Base-by-base conservation (phyloP, 2,113 vertebrate genomes). In the Morone saxatilis region DNA sequence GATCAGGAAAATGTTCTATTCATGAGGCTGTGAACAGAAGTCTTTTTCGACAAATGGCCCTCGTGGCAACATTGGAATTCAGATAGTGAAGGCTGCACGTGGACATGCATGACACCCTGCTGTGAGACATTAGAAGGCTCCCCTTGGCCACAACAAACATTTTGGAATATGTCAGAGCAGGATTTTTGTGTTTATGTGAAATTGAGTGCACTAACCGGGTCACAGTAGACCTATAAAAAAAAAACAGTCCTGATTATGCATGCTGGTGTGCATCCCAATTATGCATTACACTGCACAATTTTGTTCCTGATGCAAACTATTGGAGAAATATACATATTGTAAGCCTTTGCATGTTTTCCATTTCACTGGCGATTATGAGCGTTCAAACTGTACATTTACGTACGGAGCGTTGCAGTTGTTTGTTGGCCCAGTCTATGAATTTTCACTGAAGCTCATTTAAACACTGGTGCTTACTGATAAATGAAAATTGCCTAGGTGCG, bases 1-100 rank as follows among this genome's bases (percentile, higher is more conserved):
- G 71, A 87, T 90, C 80, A 78, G 83, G 80, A 72, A 80, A 67
- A 94, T 93, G 88, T 93, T 94, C 73, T 87, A 93, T 94, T 95
- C 92, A 94, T 92, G 81, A 92, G 83, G 59, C 77, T 51, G 40
- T 63, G 56, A 85, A 79, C 79, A 88, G 71, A 85, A 80, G 72
- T 79, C 47, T 85, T 70, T 86, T 84, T 62, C 54, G 2, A 84
- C 84, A 88, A 89, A 89, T 76, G 83, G 81, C 69, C 86, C 86
- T 76, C 6, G 66, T 89, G 86, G 84, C 86, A 83, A 61, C 80
- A 87, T 87, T 75, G 74, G 57, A 87, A 91, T 88, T 91, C 81
- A 79, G 81, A 80, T 83, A 75, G 74, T 59, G 66, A 75, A 50
- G 83, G 82, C 80, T 72, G 60, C 86, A 59, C 78, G 74, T 59